Conservation (phyloP, 2,797 vertebrate genomes). For the Ptychobarbus kaznakovi region DNA sequence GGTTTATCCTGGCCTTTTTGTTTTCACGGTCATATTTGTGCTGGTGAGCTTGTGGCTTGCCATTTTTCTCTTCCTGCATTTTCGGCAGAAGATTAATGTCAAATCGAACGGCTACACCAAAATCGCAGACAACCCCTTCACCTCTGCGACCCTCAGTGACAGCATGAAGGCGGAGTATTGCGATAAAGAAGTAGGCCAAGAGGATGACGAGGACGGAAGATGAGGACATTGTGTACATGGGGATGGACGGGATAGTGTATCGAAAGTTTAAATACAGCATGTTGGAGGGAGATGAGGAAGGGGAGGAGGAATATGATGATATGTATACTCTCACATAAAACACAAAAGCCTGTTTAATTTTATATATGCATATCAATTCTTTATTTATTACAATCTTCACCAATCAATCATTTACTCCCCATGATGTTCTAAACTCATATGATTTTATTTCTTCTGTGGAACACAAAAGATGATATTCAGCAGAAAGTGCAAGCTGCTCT, state of each 20-base stretch:
- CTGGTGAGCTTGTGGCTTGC: constrained; percentile 74
- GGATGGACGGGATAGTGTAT: constrained; percentile 91
- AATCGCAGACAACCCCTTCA: constrained; percentile 66
- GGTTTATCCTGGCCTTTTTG: constrained; percentile 67
- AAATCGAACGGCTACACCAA: constrained; percentile 82
- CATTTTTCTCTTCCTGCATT: constrained; percentile 78
- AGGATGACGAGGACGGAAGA: constrained; percentile 82
- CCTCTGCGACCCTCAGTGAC: constrained; percentile 66
- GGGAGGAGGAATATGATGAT: constrained; percentile 92
- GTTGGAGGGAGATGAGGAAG: constrained; percentile 87
- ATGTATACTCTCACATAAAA: constrained; percentile 82
- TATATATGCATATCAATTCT: background rate
- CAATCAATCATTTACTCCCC: background rate
- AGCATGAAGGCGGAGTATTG: constrained; percentile 82
- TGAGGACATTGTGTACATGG: constrained; percentile 95
- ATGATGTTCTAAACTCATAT: background rate
- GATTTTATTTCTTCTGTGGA: background rate
- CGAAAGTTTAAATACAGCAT: constrained; percentile 90
- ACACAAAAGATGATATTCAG: background rate
- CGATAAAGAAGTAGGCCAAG: constrained; percentile 74
- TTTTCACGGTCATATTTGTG: constrained; percentile 74
- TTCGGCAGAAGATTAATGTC: constrained; percentile 62
- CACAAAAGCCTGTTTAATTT: background rate
- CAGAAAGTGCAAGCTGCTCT: background rate
- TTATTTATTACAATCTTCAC: background rate